Base-by-base conservation (phyloP, 2,888 invertebrate species). In the Matsumyia berberina region DNA sequence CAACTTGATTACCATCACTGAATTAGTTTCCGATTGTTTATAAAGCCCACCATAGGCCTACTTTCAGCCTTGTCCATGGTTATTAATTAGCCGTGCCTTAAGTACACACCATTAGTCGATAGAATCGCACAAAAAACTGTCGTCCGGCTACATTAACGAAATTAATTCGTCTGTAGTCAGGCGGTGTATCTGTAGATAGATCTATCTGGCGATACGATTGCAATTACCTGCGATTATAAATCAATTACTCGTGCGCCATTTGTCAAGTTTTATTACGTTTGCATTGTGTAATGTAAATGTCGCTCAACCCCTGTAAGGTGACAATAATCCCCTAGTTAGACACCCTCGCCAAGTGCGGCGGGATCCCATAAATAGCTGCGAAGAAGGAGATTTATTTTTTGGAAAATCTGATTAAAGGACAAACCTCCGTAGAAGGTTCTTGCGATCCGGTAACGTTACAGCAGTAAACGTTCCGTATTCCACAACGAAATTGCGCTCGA, bases 181-280 rank as follows among this genome's bases (percentile, higher is more conserved):
- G 24, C 24, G 24, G 24, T 24, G 24, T 24, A 24, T 11, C 11
- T 8, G 11, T 46, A 70, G 35, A 35, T 37, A 31, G 51, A 60
- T 58, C n/a, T 2, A 9, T 5, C 57, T 15, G 17, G 0, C 12
- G 49, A 37, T 66, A 29, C 9, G 19, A 29, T 46, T 29, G 66
- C 58, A 76, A 58, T 58, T 76, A 67, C 67, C 51, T 51, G 55
- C 58, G 66, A 76, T 76, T 67, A 76, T 60, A 76, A 67, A 60
- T 76, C 76, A 67, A 76, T 76, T 76, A 58, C 64, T 33, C 12
- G 44, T 29, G 37, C 12, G 19, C 57, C 49, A 49, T 58, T 67
- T 42, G 66, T 58, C 67, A 51, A 60, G 11, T 58, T 46, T 58
- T 76, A 64, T 74, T 49, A 49, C 49, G 19, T 57, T 29, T 46